These are phyloP conservation scores for Vultur gryphus DNA, from an alignment of 2,797 vertebrate species.

Conservation along the genomic window DNA sequence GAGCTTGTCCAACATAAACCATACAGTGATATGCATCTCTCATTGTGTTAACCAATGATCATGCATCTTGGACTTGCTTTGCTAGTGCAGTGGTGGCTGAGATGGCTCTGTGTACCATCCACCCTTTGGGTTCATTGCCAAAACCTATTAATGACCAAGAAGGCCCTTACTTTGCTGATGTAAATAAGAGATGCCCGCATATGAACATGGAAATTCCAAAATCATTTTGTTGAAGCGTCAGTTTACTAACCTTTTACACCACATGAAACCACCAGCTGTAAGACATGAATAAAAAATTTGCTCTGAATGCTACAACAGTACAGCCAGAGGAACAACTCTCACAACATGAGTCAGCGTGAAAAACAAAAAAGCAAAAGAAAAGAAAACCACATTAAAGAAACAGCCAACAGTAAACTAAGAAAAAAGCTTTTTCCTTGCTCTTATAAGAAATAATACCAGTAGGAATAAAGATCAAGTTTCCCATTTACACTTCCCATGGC, in stretches of 20 bases:
- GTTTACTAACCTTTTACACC: neutral
- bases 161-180: neutral
- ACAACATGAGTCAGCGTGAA: neutral
- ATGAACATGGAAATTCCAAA: rapidly evolving
- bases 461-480: conserved; percentile 29
- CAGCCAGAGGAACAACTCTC: neutral
- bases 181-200: neutral
- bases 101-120: neutral
- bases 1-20: neutral
- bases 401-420: neutral
- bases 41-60: neutral
- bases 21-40: neutral
- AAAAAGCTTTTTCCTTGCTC: neutral
- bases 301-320: neutral
- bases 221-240: neutral
- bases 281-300: neutral
- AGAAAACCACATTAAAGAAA: neutral
- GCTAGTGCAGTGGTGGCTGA: neutral
- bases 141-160: neutral
- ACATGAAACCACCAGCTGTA: neutral
- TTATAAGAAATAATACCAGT: conserved; percentile 2
- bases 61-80: neutral
- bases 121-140: neutral
- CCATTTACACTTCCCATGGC: neutral
- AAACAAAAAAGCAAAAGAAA: neutral